Evolutionary conservation across 2,797 vertebrate species (phyloP), one percentile per base, ranked within the genome.

Genomic region (Enoplosus armatus): DNA sequence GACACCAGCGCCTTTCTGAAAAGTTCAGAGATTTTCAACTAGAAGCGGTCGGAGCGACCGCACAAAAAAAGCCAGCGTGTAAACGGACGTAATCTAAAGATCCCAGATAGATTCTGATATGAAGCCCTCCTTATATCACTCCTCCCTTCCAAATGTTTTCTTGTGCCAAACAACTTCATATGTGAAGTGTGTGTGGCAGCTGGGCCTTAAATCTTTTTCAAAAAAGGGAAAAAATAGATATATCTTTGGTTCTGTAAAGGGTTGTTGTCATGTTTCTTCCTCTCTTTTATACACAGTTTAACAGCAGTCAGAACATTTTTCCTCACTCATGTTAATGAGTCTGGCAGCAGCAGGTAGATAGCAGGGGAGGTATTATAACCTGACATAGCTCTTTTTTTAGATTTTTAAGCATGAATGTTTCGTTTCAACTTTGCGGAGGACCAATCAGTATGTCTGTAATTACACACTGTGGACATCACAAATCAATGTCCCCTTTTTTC

Each of bases 371-470:
- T 53, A 12, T 71, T 60, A 72, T 60, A 63, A 31, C 65, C 66
- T 43, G 66, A 68, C 69, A 56, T 41, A 58, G 56, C 45, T 75
- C n/a, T n/a, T n/a, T n/a, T n/a, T n/a, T n/a, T n/a, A n/a, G n/a
- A n/a, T n/a, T n/a, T n/a, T n/a, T 51, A 31, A 35, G 27, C 27
- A 66, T 15, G 3, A 59, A 60, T 26, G 73, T 75, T 71, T 78
- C 27, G 37, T 71, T n/a, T 50, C 3, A 50, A 16, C n/a, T 67
- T 31, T 2, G 8, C 61, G 16, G 47, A 18, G 55, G 3, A 8
- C 3, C 26, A 66, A 14, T 70, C 54, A 41, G 24, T 14, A 24
- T 26, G 14, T 33, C 20, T 8, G 5, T 48, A 8, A 24, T 47
- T 27, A 31, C 15, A 15, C 1, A 24, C 9, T 58, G 56, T 33